These are phyloP conservation scores for Mirza zaza DNA, from an alignment of 2,113 vertebrate species.

Conservation along the genomic window DNA sequence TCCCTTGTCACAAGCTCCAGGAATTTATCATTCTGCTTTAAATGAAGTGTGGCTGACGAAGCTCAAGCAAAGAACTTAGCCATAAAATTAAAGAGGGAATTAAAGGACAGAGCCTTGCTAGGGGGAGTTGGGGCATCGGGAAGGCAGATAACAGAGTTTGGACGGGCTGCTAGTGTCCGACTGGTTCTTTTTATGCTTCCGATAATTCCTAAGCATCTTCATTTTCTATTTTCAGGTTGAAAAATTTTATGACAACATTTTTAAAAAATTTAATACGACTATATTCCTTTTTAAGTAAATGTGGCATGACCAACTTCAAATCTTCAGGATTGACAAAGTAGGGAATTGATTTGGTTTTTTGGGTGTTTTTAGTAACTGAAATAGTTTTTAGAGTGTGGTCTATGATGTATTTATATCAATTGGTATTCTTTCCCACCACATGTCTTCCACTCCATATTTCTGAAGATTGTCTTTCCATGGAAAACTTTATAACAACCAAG, in stretches of 20 bases:
- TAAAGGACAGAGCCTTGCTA: rapidly evolving
- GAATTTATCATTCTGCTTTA: not conserved
- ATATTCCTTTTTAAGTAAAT: not conserved
- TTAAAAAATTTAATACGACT: not conserved
- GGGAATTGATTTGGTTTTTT: not conserved
- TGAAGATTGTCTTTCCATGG: not conserved
- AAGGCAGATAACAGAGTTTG: too few species aligned
- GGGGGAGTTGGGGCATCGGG: not conserved
- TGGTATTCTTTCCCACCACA: not conserved
- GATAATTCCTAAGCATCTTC: not conserved
- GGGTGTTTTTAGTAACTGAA: not conserved
- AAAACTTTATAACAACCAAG: not conserved
- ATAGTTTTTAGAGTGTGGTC: not conserved
- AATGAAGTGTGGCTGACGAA: not conserved
- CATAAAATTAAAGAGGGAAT: not conserved
- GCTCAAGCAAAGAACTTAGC: not conserved
- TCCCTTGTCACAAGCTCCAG: not conserved
- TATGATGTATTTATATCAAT: not conserved
- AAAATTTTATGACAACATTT: not conserved
- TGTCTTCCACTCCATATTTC: not conserved
- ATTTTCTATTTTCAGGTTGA: not conserved
- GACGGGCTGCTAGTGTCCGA: not conserved
- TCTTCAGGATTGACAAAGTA: not conserved
- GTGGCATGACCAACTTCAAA: not conserved
- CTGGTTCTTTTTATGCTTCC: too few species aligned